Base-by-base conservation (phyloP, 2,113 vertebrate species). In the Anas platyrhynchos region DNA sequence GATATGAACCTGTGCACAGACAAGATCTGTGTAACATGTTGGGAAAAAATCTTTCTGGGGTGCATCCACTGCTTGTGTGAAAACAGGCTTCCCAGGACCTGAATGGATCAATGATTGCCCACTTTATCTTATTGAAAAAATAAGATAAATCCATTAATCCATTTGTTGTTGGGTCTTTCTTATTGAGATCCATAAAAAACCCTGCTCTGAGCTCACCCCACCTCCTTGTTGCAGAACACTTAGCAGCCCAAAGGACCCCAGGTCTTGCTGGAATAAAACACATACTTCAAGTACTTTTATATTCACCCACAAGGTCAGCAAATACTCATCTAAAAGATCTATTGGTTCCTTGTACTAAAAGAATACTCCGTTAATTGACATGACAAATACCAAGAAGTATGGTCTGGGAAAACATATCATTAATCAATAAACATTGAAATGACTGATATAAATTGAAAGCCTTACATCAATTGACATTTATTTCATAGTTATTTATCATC, bases 351-450 rank as follows among this genome's bases (percentile, higher is more conserved):
- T 2, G 0, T 50, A 63, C 27, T 82, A 82, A 89, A 22, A 86
- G 52, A 79, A 75, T 43, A 65, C 13, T 87, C 91, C n/a, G 82
- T 89, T 91, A 89, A 91, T 34, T 76, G 69, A 84, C 38, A 56
- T 52, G 43, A 84, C 25, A 75, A 82, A 96, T 46, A 65, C 25
- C 59, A 22, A 75, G 29, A 80, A 80, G 34, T 61, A 89, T 0
- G 1, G 18, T 20, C 62, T 76, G 11, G 34, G 66, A 72, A 95
- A 89, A 93, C 25, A 68, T 14, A 61, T 25, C 7, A 67, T 92
- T 68, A 89, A 93, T 91, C 89, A 84, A 84, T 89, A 87, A 72
- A 22, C 34, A 59, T 15, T 65, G 54, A 34, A 91, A 83, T 52
- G 54, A 91, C 0, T 50, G 69, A 89, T 41, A 7, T 11, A 75